Base-by-base conservation (phyloP, 2,797 vertebrate species). In the Orientallactaga sibirica region DNA sequence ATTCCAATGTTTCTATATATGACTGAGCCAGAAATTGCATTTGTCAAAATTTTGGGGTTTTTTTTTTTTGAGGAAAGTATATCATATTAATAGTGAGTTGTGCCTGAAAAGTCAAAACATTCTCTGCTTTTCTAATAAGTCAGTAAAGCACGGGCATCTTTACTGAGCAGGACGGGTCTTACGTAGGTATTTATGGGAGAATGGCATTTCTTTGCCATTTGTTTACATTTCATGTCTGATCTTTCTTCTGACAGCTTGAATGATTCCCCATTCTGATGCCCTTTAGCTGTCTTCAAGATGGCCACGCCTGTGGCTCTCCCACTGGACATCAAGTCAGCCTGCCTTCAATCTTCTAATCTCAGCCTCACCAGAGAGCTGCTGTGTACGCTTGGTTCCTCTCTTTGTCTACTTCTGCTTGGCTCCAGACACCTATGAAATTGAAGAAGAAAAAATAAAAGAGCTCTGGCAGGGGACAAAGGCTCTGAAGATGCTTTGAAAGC, bases 1-100 rank as follows among this genome's bases (percentile, higher is more conserved):
- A 68, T 94, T 78, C 67, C 88, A 86, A 16, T 79, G 64, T 95
- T 92, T 96, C 90, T 77, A 43, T 58, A 67, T 5, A 55, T 68
- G 55, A 43, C 64, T 58, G 27, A 78, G 64, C 64, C 25, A 75
- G 74, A 85, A 92, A 89, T 15, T 68, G 48, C 87, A 94, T 67
- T 81, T 88, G 61, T 86, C 86, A 93, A 92, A 90, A 74, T 67
- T 85, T 24, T 43, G 25, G 48, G 48, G 48, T 48, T 48, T 48
- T 48, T 48, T 48, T 91, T 43, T 88, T 87, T 74, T 79, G 79
- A 92, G 71, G 58, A 83, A 92, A 88, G 48, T 5, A 80, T 6
- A 58, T 10, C n/a, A 62, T 20, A 74, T 81, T 74, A 92, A 81
- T 58, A 86, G 58, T 33, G 79, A 86, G 33, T n/a, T 92, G 75